Base-by-base conservation (phyloP, 2,113 vertebrate genomes). In the Cygnus atratus region DNA sequence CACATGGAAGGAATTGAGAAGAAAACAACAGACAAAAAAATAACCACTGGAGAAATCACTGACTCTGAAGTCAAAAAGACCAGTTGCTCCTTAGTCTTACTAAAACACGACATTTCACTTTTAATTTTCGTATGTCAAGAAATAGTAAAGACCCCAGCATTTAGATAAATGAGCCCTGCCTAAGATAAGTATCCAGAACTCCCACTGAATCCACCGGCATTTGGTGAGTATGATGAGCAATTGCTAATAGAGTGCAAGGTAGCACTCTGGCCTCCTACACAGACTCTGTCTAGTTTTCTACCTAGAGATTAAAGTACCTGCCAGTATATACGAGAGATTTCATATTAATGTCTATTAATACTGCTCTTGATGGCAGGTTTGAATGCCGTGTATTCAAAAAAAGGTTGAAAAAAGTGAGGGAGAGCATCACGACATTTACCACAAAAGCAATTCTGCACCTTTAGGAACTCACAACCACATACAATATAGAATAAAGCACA, bases 131-230 rank as follows among this genome's bases (percentile, higher is more conserved):
- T 21, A 55, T 18, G 15, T 18, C 11, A 59, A 39, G 37, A 81
- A 87, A 46, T 0, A 0, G 31, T 8, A 33, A 87, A 77, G 37
- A 67, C 0, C 0, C 5, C 35, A 55, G 59, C 0, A 10, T 31
- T 48, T 37, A 29, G 31, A 28, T 54, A 12, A 31, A 46, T 6
- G 29, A 43, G 10, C 26, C 55, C 70, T 55, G 43, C 43, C 46
- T 65, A 43, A 59, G n/a, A 16, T 31, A 6, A 0, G 0, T n/a
- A 22, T 24, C 62, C 37, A 55, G 48, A 63, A 19, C 41, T 71
- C 31, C 41, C n/a, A n/a, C 21, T 28, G 59, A 92, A 62, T 28
- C 46, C 81, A 67, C 59, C 1, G 20, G 54, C 24, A 43, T 63
- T 48, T 39, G 35, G 21, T 18, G 8, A 54, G 28, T 4, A 17